phyloP scores from a whole-genome alignment of 2,797 vertebrate species.

The Falco columbarius region DNA sequence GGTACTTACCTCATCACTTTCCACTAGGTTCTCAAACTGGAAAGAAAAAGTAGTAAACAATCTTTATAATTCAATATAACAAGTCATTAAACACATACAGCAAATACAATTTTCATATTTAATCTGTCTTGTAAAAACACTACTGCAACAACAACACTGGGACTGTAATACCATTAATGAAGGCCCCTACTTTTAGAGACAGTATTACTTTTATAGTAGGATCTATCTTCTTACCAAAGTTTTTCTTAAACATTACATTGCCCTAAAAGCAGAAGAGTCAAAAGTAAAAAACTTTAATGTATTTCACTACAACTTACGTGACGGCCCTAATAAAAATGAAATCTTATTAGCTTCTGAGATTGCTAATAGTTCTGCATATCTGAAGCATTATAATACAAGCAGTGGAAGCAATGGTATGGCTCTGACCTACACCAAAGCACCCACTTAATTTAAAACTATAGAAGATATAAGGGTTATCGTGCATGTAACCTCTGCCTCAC shows the following conservation, averaged over 20 bases:
- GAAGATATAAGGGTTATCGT: fast-evolving
- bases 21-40: conserved; percentile 98
- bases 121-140: not conserved
- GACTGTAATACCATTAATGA: not conserved
- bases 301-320: not conserved
- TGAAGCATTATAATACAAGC: not conserved
- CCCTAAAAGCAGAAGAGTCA: not conserved
- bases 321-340: not conserved
- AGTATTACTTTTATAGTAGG: not conserved
- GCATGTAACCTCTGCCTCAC: not conserved
- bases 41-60: conserved; percentile 43
- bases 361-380: not conserved
- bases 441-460: not conserved
- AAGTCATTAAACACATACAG: not conserved
- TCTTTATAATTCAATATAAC: not conserved
- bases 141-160: not conserved
- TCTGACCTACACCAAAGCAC: not conserved
- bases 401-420: not conserved
- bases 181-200: not conserved
- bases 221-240: not conserved
- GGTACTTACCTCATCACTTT: conserved; percentile 94
- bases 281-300: not conserved
- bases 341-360: not conserved
- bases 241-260: not conserved
- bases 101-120: not conserved